Evolutionary conservation across 2,888 invertebrate species (phyloP).

Genomic region (Mycalesis mineus): DNA sequence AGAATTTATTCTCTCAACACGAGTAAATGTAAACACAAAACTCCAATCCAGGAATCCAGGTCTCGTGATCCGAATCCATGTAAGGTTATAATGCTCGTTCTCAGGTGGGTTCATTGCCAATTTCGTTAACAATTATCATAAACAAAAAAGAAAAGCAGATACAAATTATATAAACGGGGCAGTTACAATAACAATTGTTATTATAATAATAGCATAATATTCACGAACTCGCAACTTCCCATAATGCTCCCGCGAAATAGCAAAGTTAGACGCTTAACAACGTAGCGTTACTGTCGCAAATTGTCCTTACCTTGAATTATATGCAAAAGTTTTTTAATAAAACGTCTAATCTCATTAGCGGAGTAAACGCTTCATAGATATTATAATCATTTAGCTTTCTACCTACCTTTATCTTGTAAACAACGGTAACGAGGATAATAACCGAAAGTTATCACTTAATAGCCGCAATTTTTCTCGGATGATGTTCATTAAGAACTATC

Average conservation of each 20-base stretch:
- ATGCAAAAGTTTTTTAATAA: conserved; percentile 12
- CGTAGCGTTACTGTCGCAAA: neutral
- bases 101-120: too few relatives aligned
- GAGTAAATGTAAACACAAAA: too few relatives aligned
- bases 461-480: neutral
- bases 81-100: too few relatives aligned
- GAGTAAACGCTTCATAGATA: neutral
- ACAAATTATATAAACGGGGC: too few relatives aligned
- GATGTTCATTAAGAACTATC: neutral
- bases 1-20: too few relatives aligned
- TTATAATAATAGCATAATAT: neutral
- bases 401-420: neutral
- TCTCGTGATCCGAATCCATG: too few relatives aligned
- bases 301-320: neutral
- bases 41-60: too few relatives aligned
- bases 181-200: too few relatives aligned
- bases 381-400: neutral
- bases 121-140: too few relatives aligned
- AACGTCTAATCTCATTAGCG: neutral
- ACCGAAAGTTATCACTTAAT: neutral
- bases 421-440: neutral
- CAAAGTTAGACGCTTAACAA: neutral
- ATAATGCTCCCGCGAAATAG: neutral
- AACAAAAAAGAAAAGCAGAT: too few relatives aligned
- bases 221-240: neutral